Base-by-base conservation (phyloP, 2,888 invertebrate species). In the Quadroppia sp. region DNA sequence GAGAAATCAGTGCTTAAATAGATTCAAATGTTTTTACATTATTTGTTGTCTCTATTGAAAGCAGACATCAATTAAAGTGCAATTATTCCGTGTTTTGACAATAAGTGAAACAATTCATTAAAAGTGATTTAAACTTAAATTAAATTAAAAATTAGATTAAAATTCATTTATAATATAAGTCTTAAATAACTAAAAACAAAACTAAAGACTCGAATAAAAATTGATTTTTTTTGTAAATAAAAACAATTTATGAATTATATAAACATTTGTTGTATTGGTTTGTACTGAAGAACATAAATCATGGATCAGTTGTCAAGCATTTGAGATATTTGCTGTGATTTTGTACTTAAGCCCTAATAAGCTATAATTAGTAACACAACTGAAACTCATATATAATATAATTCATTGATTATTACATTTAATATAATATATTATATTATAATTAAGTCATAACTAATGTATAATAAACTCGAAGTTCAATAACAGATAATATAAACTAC, bases 361-460 rank as follows among this genome's bases (percentile, higher is more conserved):
- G 4, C 4, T 36, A 36, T 36, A 36, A 36, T 36, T 36, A 36
- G 36, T 36, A 36, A 36, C 9, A 36, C 9, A 36, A 36, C 36
- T 36, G 36, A n/a, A 45, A 45, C 45, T 6, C 6, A 40, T 9
- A 9, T 9, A 45, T 4, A 45, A 45, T 45, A 45, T n/a, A 45
- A 45, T 53, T 23, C 23, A 53, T 53, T 53, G n/a, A 53, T 23
- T 3, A 53, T 53, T 23, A 23, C 25, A 53, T 53, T n/a, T 23
- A 53, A 53, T 53, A 53, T 23, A 7, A 23, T 23, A 17, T 17
- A 17, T 23, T 7, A 23, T 23, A 53, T n/a, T n/a, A 23, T 53
- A 53, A 53, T 53, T 23, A 53, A 23, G 53, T 53, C 53, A 53
- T 53, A 53, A 53, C 20, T 53, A 53, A 53, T 53, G 23, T 25